A percentile compares a stretch with the other conserved stretches of the same genome.
These are phyloP conservation scores for Desmodus rotundus DNA, from an alignment of 2,113 vertebrate species.

Conservation along the genomic window DNA sequence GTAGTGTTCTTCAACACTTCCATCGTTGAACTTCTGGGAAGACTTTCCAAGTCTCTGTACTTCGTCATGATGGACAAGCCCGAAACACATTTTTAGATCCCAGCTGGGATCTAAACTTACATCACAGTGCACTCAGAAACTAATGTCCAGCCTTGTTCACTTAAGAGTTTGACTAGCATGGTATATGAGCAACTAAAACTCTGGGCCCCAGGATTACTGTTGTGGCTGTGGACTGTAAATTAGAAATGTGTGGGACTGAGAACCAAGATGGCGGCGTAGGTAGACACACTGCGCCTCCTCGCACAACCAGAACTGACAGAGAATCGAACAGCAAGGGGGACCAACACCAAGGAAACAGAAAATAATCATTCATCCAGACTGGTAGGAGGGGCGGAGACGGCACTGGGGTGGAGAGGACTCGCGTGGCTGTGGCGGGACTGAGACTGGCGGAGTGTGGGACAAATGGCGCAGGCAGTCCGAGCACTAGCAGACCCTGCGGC, in stretches of 20 bases:
- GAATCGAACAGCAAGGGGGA: no score
- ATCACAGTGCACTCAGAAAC: background rate
- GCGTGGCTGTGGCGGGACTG: no score
- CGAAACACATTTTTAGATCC: background rate
- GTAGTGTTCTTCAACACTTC: background rate
- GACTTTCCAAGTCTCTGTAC: background rate
- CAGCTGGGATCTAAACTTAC: background rate
- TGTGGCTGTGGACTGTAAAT: background rate
- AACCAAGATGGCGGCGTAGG: no score
- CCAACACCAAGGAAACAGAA: no score
- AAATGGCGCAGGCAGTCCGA: no score
- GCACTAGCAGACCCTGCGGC: no score
- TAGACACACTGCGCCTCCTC: no score
- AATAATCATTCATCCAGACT: no score
- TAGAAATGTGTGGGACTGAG: background rate
- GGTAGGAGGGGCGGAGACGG: no score
- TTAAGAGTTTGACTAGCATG: background rate
- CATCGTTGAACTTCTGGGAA: background rate
- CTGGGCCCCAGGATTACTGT: background rate
- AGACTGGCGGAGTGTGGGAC: no score
- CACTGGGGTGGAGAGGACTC: no score
- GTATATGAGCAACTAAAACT: slow-evolving; percentile 8
- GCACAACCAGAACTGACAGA: no score
- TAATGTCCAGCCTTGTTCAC: background rate
- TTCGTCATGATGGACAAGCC: background rate